Conservation (phyloP, 2,797 vertebrate genomes). For the Leptoclinus maculatus region DNA sequence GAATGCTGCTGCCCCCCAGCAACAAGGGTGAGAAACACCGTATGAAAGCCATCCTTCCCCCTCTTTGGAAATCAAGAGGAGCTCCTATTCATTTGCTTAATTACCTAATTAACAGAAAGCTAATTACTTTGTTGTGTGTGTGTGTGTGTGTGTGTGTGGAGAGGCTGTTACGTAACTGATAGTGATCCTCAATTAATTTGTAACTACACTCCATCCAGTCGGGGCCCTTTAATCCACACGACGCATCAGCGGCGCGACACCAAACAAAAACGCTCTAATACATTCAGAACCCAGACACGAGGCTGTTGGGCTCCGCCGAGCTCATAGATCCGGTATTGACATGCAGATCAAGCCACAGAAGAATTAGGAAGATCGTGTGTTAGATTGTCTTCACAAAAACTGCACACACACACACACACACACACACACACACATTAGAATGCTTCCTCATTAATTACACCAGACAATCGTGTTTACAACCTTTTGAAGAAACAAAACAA, state of each 20-base stretch:
- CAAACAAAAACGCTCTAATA: slow-evolving; percentile 61
- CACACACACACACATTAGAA: slow-evolving; percentile 7
- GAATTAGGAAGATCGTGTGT: slow-evolving; percentile 47
- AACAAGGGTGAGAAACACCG: slow-evolving; percentile 44
- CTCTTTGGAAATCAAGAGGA: slow-evolving; percentile 75
- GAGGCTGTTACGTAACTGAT: slow-evolving; percentile 81
- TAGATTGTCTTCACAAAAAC: slow-evolving; percentile 37
- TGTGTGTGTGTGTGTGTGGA: slow-evolving; percentile 20
- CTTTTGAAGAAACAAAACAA: slow-evolving; percentile 1
- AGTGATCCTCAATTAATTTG: slow-evolving; percentile 84
- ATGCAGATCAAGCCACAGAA: slow-evolving; percentile 54
- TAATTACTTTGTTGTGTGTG: slow-evolving; percentile 83
- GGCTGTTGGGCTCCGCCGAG: slow-evolving; percentile 48
- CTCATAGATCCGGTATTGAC: slow-evolving; percentile 53
- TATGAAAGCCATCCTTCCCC: slow-evolving; percentile 65
- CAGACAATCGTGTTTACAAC: slow-evolving; percentile 47
- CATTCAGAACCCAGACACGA: slow-evolving; percentile 54
- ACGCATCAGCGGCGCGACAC: slow-evolving; percentile 64
- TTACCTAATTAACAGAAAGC: slow-evolving; percentile 86
- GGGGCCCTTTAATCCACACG: slow-evolving; percentile 64
- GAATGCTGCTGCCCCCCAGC: slow-evolving; percentile 50
- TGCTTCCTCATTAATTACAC: slow-evolving; percentile 43
- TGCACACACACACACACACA: background rate
- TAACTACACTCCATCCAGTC: slow-evolving; percentile 74
- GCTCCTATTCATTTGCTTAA: slow-evolving; percentile 85